Conservation (phyloP, 2,113 vertebrate species). For the Microtus oregoni region DNA sequence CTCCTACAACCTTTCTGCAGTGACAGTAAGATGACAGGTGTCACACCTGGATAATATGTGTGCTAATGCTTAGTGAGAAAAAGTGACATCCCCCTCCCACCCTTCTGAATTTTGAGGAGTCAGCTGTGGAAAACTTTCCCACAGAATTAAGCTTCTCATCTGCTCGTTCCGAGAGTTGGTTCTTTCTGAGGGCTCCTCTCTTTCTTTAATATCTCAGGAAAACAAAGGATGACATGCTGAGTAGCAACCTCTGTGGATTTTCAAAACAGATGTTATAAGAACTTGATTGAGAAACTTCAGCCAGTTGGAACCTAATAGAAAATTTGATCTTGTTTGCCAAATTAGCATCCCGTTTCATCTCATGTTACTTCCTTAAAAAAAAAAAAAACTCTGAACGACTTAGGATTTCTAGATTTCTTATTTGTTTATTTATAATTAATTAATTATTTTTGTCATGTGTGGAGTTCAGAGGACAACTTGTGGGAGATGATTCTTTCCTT, state of each 20-base stretch:
- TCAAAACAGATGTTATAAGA: background rate
- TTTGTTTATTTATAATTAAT: background rate
- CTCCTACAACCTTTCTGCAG: constrained; percentile 76
- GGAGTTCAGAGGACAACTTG: background rate
- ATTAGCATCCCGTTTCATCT: background rate
- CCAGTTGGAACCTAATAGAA: constrained; percentile 31
- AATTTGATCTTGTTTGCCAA: background rate
- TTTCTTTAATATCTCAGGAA: constrained; percentile 8
- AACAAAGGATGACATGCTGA: constrained; percentile 20
- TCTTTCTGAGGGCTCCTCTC: constrained; percentile 1
- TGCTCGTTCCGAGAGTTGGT: constrained; percentile 45
- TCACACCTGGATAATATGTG: constrained; percentile 76
- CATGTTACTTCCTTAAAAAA: background rate
- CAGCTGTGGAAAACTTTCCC: constrained; percentile 57
- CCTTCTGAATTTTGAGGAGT: constrained; percentile 78
- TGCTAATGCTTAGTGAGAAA: constrained; percentile 72
- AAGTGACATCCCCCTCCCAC: constrained; percentile 84
- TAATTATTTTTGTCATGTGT: background rate
- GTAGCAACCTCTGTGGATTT: background rate
- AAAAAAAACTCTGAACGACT: background rate
- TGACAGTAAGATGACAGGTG: constrained; percentile 82
- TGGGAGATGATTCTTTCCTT: background rate
- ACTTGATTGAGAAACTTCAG: constrained; percentile 41
- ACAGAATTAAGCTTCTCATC: constrained; percentile 78
- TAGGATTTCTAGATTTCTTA: background rate